phyloP scores from a whole-genome alignment of 2,113 vertebrate species.

The Xenopus borealis region DNA sequence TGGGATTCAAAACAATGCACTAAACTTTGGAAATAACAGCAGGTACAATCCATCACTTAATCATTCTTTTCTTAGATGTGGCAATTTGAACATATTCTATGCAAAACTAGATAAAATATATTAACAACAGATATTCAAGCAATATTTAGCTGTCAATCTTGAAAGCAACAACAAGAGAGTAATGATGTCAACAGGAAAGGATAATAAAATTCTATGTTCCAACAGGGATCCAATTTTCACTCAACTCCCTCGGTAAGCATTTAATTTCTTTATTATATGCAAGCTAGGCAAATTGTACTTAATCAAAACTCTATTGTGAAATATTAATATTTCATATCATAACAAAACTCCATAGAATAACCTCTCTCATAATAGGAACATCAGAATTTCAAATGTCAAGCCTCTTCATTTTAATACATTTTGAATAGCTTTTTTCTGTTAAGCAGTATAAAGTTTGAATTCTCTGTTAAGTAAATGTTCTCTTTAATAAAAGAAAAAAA shows the following conservation, averaged over 20 bases:
- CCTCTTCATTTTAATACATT: conserved; percentile 68
- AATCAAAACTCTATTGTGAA: conserved; percentile 76
- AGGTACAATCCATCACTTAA: conserved; percentile 55
- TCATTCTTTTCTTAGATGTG: conserved; percentile 14
- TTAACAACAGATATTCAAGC: conserved; percentile 66
- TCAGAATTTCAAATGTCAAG: conserved; percentile 73
- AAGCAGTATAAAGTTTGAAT: conserved; percentile 58
- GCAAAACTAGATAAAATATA: conserved; percentile 55
- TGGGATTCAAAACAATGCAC: conserved; percentile 65
- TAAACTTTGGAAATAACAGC: conserved; percentile 56
- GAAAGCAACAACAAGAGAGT: conserved; percentile 64
- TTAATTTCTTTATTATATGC: conserved; percentile 81
- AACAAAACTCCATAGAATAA: conserved; percentile 71
- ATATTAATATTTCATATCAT: conserved; percentile 78
- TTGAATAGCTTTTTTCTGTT: conserved; percentile 62
- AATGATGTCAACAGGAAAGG: conserved; percentile 65
- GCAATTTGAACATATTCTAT: neutral
- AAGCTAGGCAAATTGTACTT: conserved; percentile 72
- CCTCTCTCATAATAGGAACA: conserved; percentile 70
- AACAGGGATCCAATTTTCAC: conserved; percentile 70
- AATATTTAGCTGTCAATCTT: conserved; percentile 78
- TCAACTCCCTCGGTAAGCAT: conserved; percentile 75
- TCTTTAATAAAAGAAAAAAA: neutral
- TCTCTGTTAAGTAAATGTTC: conserved; percentile 4
- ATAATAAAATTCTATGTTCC: conserved; percentile 80